Conservation (phyloP, 2,797 vertebrate genomes). For the Manis crassicaudata region DNA sequence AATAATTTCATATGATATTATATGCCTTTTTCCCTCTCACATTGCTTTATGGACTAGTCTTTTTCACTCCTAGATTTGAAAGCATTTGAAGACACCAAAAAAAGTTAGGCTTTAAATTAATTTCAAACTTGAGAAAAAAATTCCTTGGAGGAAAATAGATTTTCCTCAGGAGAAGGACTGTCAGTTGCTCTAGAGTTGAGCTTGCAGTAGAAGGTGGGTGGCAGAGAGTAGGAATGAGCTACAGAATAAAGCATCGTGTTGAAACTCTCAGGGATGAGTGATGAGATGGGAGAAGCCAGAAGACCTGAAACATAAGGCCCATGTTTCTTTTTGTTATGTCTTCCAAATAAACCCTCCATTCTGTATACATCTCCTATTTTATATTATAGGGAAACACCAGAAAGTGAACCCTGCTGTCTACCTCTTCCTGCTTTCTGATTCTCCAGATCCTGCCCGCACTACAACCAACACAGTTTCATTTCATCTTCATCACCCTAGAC, state of each 20-base stretch:
- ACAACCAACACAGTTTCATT: background rate
- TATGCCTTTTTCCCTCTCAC: background rate
- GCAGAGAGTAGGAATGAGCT: background rate
- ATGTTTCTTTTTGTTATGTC: background rate
- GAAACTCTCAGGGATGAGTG: background rate
- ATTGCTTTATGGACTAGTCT: background rate
- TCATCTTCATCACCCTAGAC: background rate
- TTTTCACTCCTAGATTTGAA: conserved; percentile 33
- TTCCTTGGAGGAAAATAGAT: background rate
- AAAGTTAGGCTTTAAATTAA: conserved; percentile 34
- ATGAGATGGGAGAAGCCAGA: background rate
- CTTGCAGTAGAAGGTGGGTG: background rate
- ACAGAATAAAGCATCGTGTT: background rate
- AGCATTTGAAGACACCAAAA: background rate
- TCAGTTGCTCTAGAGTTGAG: background rate
- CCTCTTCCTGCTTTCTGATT: background rate
- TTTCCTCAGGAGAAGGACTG: conserved; percentile 13
- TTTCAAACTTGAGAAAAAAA: conserved; percentile 37
- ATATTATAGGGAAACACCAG: background rate
- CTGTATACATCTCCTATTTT: background rate
- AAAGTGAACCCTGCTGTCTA: background rate
- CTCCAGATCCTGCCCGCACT: background rate
- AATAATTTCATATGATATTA: conserved; percentile 22
- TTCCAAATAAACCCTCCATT: background rate
- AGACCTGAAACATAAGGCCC: background rate